Percentiles rank a stretch among this genome's conserved stretches.
Conservation (phyloP, 2,888 invertebrate species). For the Melikaiella ostensackeni region DNA sequence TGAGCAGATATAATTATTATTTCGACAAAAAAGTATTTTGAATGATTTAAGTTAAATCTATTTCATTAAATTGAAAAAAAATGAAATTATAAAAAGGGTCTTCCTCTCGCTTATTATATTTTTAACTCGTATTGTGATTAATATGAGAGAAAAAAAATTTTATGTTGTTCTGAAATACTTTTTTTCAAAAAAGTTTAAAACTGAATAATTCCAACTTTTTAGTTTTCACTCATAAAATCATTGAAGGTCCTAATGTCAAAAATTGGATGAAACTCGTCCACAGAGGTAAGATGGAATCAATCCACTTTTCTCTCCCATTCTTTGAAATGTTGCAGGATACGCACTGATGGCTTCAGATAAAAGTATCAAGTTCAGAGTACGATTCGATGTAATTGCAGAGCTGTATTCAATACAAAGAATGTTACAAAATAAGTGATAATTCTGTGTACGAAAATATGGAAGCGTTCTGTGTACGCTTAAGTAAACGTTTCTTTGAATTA, state of each 20-base stretch:
- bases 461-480: constrained; percentile 4
- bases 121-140: too few species aligned
- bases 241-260: neutral
- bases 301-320: constrained; percentile 43
- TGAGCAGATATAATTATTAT: too few species aligned
- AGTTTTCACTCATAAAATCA: too few species aligned
- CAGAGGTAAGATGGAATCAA: neutral
- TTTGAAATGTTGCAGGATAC: constrained; percentile 30
- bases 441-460: constrained; percentile 5
- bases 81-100: too few species aligned
- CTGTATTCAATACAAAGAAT: constrained; percentile 8
- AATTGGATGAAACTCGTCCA: neutral
- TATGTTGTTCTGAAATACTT: too few species aligned
- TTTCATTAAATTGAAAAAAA: too few species aligned
- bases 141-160: too few species aligned
- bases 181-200: too few species aligned
- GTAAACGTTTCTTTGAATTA: constrained; percentile 16
- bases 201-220: too few species aligned
- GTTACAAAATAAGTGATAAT: constrained; percentile 17
- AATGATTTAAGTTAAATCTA: too few species aligned
- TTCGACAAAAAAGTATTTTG: too few species aligned
- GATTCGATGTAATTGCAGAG: constrained; percentile 39
- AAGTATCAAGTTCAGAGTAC: constrained; percentile 44
- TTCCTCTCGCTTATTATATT: too few species aligned
- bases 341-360: constrained; percentile 16